phyloP scores from a whole-genome alignment of 2,888 invertebrate species.

The Chaetogeoica ovagalla region DNA sequence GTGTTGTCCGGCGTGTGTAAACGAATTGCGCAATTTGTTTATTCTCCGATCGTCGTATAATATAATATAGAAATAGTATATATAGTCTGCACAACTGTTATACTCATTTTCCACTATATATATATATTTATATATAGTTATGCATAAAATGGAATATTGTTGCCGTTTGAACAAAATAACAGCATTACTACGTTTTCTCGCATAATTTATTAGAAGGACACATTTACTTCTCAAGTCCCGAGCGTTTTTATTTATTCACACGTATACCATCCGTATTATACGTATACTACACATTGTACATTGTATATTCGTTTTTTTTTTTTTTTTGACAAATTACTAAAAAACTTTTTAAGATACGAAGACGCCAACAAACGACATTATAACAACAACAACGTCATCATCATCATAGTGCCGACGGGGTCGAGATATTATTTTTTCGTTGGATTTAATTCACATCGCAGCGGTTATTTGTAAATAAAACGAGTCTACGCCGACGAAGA shows the following conservation, averaged over 20 bases:
- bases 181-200: neutral
- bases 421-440: neutral
- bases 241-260: conserved; percentile 3
- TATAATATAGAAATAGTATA: too few relatives aligned
- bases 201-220: neutral
- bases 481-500: neutral
- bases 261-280: neutral
- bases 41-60: neutral
- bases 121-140: neutral
- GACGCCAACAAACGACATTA: neutral
- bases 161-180: neutral
- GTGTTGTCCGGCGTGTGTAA: neutral
- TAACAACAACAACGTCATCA: neutral
- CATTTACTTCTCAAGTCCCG: neutral
- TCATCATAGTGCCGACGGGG: neutral
- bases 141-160: neutral
- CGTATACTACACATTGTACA: too few relatives aligned
- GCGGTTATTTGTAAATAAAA: neutral
- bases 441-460: neutral
- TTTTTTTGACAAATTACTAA: neutral
- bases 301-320: too few relatives aligned
- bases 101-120: too few relatives aligned
- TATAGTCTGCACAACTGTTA: too few relatives aligned
- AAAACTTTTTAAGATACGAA: neutral
- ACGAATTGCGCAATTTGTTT: conserved; percentile 11